Evolutionary conservation across 92 coral and sea anemone species (phyloP).

Genomic region (Umimayanthus kanabou): DNA sequence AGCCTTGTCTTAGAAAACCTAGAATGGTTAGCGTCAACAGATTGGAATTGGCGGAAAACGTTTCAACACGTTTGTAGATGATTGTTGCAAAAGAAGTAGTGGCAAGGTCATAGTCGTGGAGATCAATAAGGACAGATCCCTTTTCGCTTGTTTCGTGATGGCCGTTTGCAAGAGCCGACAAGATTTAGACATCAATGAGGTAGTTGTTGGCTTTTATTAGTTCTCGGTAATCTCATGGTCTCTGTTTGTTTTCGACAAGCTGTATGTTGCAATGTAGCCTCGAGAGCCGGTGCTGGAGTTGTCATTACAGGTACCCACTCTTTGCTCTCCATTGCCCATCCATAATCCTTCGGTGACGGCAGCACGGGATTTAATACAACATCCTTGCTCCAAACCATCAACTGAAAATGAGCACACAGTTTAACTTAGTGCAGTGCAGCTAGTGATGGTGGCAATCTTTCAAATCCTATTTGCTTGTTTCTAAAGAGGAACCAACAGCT

Average conservation of each 20-base stretch:
- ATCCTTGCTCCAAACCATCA: no score
- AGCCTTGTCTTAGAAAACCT: background rate
- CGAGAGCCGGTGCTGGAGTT: no score
- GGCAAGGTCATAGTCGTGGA: conserved; percentile 45
- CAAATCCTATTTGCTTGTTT: background rate
- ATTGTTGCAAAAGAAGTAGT: conserved; percentile 51
- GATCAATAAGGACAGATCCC: conserved; percentile 49
- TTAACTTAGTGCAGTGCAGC: background rate
- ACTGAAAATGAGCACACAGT: no score
- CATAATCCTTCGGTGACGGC: no score
- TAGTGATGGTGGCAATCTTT: conserved; percentile 28
- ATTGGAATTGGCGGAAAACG: background rate
- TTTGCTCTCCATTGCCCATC: no score
- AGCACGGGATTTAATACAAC: no score
- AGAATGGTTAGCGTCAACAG: conserved; percentile 2
- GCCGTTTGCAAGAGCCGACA: conserved; percentile 65
- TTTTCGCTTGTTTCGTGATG: conserved; percentile 43
- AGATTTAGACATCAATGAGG: conserved; percentile 55
- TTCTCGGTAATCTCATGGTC: conserved; percentile 59
- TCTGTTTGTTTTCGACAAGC: background rate
- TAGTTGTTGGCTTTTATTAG: conserved; percentile 53
- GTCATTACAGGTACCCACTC: no score
- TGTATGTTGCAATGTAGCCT: no score
- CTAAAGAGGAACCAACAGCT: background rate
- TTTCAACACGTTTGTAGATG: conserved; percentile 49